phyloP scores from a whole-genome alignment of 2,888 invertebrate species.

The Ophion obscuratus region DNA sequence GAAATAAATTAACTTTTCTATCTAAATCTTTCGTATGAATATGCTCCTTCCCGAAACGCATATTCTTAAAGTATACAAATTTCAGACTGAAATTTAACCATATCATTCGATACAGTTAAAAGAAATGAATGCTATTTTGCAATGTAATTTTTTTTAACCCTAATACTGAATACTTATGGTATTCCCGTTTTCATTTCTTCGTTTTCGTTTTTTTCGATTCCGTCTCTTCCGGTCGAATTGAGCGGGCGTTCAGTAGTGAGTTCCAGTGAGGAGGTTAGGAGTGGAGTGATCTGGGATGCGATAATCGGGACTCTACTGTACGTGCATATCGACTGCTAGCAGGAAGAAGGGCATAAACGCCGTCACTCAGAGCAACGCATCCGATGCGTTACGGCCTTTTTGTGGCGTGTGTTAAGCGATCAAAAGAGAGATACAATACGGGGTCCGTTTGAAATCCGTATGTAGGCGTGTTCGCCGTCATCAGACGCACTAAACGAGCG shows the following conservation, averaged over 20 bases:
- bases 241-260: too few relatives aligned
- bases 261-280: too few relatives aligned
- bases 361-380: background rate
- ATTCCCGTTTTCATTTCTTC: too few relatives aligned
- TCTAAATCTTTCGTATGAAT: too few relatives aligned
- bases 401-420: background rate
- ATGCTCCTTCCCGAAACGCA: background rate
- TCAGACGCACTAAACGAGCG: slow-evolving; percentile 43
- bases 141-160: background rate
- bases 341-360: background rate
- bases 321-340: background rate
- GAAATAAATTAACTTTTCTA: background rate
- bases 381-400: background rate
- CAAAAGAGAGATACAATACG: slow-evolving; percentile 7
- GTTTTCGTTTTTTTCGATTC: too few relatives aligned
- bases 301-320: background rate
- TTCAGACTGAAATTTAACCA: background rate
- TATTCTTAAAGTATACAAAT: background rate
- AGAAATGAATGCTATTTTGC: background rate
- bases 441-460: slow-evolving; percentile 32
- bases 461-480: slow-evolving; percentile 45
- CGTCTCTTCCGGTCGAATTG: too few relatives aligned
- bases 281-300: background rate
- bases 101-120: too few relatives aligned
- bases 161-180: too few relatives aligned